A percentile compares a stretch with the other conserved stretches of the same genome.
These are phyloP conservation scores for Drosophila arawakana DNA, from an alignment of 1,140 invertebrate genomes.

Conservation along the genomic window DNA sequence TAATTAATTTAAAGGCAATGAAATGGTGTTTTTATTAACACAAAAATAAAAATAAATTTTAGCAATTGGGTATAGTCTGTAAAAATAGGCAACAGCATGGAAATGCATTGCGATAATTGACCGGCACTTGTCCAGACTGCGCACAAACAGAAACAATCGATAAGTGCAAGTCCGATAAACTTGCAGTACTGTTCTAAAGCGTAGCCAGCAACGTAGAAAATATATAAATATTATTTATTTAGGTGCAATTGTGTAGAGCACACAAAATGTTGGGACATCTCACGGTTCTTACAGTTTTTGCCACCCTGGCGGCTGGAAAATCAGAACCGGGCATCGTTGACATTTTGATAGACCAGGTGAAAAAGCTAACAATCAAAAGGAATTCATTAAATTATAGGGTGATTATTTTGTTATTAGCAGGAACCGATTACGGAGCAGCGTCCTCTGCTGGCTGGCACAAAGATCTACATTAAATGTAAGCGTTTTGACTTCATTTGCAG, in stretches of 20 bases:
- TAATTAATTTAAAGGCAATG: no score
- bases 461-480: constrained; percentile 76
- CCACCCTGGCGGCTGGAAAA: constrained; percentile 39
- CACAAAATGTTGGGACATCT: constrained; percentile 40
- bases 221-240: constrained; percentile 47
- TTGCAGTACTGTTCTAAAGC: constrained; percentile 43
- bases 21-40: no score
- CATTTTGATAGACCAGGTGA: constrained; percentile 61
- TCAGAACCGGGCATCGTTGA: constrained; percentile 73
- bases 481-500: constrained; percentile 18
- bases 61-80: neutral
- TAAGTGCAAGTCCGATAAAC: constrained; percentile 23
- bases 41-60: neutral
- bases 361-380: constrained; percentile 18
- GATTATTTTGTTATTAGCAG: constrained; percentile 8
- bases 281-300: constrained; percentile 17
- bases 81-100: neutral
- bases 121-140: constrained; percentile 18
- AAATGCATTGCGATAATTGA: neutral
- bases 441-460: constrained; percentile 64
- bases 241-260: constrained; percentile 22
- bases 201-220: constrained; percentile 39
- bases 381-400: constrained; percentile 10
- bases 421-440: constrained; percentile 62
- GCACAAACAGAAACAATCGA: constrained; percentile 28